Evolutionary conservation across 2,888 invertebrate genomes (phyloP), one percentile per base, ranked within the genome.

Genomic region (Lomographa bimaculata): DNA sequence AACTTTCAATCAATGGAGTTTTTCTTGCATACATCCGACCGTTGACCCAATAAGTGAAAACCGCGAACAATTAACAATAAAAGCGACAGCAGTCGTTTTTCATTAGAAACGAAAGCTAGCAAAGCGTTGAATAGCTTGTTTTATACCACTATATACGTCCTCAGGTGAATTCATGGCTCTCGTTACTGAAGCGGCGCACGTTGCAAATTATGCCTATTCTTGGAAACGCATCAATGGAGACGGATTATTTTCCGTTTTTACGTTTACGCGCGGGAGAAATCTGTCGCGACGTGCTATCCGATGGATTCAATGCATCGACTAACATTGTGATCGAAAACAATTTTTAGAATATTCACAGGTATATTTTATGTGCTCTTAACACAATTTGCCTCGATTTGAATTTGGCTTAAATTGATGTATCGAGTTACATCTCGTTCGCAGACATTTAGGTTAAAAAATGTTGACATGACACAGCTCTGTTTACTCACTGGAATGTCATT

Each of bases 171-270:
- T 67, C 64, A 60, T 65, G 61, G 46, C 54, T 54, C 52, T 54
- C 63, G 57, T 58, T 48, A 66, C 65, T 60, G 57, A 60, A 55
- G 55, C 62, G 40, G 56, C 44, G 60, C 64, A 64, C 64, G 62
- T 67, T 62, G 65, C 63, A 67, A 68, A 71, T 71, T 65, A 73
- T 69, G 65, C 62, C 65, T 63, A 58, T 73, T 69, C 73, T 72
- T 69, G 56, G 72, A 68, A 65, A 74, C 74, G 81, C 83, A 70
- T 81, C 67, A 81, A 75, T 79, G 61, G 74, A 66, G 50, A 48
- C 53, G 54, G 68, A 77, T 68, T 72, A 80, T 81, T 81, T 75
- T 68, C 63, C 57, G 72, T 72, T 79, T 78, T 78, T 75, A 57
- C 57, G 32, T 63, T 54, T 50, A 41, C 48, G 50, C 44, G 57